A percentile compares a stretch with the other conserved stretches of the same genome.
phyloP scores from a whole-genome alignment of 2,113 vertebrate species.

The Triplophysa siluroides region DNA sequence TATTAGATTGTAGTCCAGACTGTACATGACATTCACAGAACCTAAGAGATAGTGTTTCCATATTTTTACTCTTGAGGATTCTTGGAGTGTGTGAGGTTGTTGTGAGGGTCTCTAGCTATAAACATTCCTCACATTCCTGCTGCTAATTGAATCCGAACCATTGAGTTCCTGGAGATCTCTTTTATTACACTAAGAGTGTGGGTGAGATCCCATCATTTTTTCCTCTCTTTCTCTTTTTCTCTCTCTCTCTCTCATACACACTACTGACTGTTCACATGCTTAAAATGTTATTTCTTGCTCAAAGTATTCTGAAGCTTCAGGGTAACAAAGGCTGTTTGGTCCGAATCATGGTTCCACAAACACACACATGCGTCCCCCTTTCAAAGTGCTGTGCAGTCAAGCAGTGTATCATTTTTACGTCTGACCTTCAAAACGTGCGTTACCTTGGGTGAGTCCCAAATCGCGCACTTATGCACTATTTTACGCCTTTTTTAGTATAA shows the following conservation, averaged over 20 bases:
- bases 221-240: background rate
- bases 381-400: background rate
- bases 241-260: background rate
- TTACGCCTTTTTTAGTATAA: no score
- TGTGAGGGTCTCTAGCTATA: conserved; percentile 1
- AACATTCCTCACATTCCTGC: conserved; percentile 50
- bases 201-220: background rate
- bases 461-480: no score
- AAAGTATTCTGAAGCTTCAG: background rate
- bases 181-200: conserved; percentile 18
- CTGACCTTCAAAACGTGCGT: no score
- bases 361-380: conserved; percentile 8
- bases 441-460: no score
- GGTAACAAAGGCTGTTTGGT: no score
- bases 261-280: background rate
- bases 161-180: conserved; percentile 5
- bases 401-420: background rate
- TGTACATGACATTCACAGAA: background rate
- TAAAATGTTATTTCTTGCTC: no score
- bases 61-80: background rate
- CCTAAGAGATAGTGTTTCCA: background rate
- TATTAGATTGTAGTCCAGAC: background rate
- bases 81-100: background rate
- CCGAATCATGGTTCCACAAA: background rate
- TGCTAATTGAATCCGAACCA: conserved; percentile 34